These are phyloP conservation scores for Myiozetetes cayanensis DNA, from an alignment of 2,113 vertebrate species.

Conservation along the genomic window DNA sequence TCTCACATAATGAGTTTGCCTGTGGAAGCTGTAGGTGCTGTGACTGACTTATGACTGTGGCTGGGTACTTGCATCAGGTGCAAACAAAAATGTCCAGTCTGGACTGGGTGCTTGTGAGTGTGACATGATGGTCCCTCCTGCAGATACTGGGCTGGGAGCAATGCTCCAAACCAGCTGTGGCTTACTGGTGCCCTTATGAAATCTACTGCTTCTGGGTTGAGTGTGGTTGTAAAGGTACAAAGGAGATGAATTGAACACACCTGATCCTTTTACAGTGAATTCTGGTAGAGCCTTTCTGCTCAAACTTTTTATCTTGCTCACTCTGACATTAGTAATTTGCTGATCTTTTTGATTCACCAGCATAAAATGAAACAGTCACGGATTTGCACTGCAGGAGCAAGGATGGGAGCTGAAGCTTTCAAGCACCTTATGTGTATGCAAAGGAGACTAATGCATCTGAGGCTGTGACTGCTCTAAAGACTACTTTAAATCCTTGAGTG, in stretches of 20 bases:
- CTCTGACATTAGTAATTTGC: not conserved
- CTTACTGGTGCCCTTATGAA: not conserved
- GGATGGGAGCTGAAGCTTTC: not conserved
- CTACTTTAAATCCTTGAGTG: not conserved
- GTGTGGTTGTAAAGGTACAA: not conserved
- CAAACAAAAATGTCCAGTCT: not conserved
- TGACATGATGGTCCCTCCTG: not conserved
- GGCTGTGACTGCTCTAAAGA: not conserved
- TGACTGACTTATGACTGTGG: not conserved
- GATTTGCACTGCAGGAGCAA: not conserved
- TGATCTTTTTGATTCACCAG: not conserved
- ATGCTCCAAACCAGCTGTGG: not conserved
- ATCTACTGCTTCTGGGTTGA: not conserved
- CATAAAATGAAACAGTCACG: fast-evolving
- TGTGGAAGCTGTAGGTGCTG: not conserved
- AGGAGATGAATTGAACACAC: not conserved
- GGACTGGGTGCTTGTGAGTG: not conserved
- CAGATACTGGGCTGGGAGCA: not conserved
- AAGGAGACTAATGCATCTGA: not conserved
- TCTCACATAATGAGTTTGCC: not conserved
- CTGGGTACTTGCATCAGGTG: not conserved
- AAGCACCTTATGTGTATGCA: not conserved
- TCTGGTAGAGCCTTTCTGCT: not conserved
- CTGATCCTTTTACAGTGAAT: not conserved
- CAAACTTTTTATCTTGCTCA: not conserved